phyloP scores from a whole-genome alignment of 2,888 invertebrate genomes.

The Seira ritae region DNA sequence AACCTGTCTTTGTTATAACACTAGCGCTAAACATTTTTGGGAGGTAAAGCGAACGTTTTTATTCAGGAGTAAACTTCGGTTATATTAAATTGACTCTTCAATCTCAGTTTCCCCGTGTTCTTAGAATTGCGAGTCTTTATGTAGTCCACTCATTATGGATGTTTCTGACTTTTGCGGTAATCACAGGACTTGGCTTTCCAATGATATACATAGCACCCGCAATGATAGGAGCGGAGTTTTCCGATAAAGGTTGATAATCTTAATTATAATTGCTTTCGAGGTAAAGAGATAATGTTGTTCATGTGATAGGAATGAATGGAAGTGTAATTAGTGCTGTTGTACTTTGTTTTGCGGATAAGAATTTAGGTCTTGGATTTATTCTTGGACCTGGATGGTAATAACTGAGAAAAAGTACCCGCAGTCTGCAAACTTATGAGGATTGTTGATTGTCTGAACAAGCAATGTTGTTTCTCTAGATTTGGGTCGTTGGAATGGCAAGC shows the following conservation, averaged over 20 bases:
- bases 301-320: no score
- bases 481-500: slow-evolving; percentile 73
- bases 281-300: no score
- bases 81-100: no score
- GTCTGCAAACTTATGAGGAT: no score
- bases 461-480: slow-evolving; percentile 3
- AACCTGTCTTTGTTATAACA: slow-evolving; percentile 77
- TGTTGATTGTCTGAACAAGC: no score
- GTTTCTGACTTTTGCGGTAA: slow-evolving; percentile 59
- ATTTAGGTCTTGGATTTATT: slow-evolving; percentile 63
- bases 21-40: slow-evolving; percentile 74
- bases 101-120: no score
- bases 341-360: slow-evolving; percentile 34
- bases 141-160: slow-evolving; percentile 55
- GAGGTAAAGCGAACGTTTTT: no score
- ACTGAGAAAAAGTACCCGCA: no score
- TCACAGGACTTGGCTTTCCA: slow-evolving; percentile 61
- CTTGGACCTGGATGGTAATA: slow-evolving; percentile 61
- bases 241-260: slow-evolving; percentile 58
- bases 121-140: slow-evolving; percentile 54
- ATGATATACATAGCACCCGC: slow-evolving; percentile 66
- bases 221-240: slow-evolving; percentile 68
- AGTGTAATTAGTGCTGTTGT: neutral
- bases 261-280: no score
- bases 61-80: no score